These are phyloP conservation scores for Idaea biselata DNA, from an alignment of 2,888 invertebrate genomes.

Conservation along the genomic window DNA sequence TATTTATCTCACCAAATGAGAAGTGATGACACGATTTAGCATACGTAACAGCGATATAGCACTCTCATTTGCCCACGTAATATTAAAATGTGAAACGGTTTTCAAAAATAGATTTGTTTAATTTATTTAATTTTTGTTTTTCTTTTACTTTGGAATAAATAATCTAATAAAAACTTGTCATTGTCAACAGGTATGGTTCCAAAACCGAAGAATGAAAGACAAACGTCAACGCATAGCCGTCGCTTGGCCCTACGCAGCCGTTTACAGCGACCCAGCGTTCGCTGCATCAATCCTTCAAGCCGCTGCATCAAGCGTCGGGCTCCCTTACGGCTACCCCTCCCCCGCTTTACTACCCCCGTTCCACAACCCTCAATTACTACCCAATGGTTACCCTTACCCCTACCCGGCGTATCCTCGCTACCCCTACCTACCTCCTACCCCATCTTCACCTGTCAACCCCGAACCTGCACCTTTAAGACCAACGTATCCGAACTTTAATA, in stretches of 20 bases:
- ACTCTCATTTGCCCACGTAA: too few relatives aligned
- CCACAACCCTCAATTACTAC: constrained; percentile 80
- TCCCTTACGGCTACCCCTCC: constrained; percentile 82
- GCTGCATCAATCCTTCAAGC: constrained; percentile 96
- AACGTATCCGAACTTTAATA: constrained; percentile 71
- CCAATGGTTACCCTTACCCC: constrained; percentile 80
- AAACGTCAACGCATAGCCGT: constrained; percentile 96
- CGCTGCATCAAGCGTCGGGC: constrained; percentile 86
- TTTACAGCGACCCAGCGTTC: constrained; percentile 95
- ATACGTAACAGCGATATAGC: too few relatives aligned
- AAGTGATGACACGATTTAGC: too few relatives aligned
- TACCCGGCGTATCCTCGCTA: constrained; percentile 76
- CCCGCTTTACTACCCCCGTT: constrained; percentile 81
- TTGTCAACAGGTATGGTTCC: constrained; percentile 95
- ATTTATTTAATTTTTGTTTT: too few relatives aligned
- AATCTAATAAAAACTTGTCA: constrained; percentile 23
- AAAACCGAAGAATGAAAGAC: constrained; percentile 98
- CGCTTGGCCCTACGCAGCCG: constrained; percentile 96
- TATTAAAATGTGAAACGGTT: too few relatives aligned
- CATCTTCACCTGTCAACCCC: constrained; percentile 68
- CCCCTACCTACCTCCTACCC: constrained; percentile 79
- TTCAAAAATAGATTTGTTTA: too few relatives aligned
- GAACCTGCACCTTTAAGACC: constrained; percentile 70
- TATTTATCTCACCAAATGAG: too few relatives aligned
- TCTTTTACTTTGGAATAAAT: too few relatives aligned